Percentiles rank a stretch among this genome's conserved stretches.
Evolutionary conservation across 2,113 vertebrate species (phyloP).

Genomic region (Chaetodon trifascialis): DNA sequence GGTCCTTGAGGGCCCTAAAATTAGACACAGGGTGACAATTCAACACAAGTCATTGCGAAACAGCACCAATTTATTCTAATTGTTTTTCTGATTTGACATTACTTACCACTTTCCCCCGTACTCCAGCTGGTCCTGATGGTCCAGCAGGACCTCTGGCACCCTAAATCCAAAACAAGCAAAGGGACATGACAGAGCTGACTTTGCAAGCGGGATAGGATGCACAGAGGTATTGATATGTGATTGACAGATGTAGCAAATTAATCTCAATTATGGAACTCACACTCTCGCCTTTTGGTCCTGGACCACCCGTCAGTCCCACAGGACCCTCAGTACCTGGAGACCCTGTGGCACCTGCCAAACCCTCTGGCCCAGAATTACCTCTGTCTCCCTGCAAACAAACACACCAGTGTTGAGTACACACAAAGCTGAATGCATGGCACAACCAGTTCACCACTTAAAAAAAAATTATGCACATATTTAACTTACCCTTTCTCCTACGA

Average conservation of each 20-base stretch:
- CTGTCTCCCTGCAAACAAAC: conserved; percentile 88
- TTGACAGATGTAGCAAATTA: background rate
- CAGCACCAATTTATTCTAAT: too few species aligned
- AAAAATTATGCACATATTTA: background rate
- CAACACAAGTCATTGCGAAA: background rate
- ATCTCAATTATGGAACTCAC: conserved; percentile 80
- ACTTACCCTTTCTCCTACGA: conserved; percentile 91
- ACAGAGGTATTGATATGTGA: background rate
- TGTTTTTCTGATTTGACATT: background rate
- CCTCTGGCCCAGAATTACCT: conserved; percentile 91
- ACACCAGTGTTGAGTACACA: background rate
- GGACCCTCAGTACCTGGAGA: conserved; percentile 91
- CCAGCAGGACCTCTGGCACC: conserved; percentile 91
- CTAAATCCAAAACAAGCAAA: conserved; percentile 74
- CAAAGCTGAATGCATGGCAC: background rate
- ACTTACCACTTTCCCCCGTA: conserved; percentile 92
- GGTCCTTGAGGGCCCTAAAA: conserved; percentile 97
- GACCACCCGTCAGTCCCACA: conserved; percentile 90
- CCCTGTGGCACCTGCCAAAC: conserved; percentile 90
- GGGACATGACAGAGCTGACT: background rate
- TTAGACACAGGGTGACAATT: background rate
- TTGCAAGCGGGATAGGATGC: background rate
- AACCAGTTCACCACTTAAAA: background rate
- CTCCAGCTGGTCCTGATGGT: conserved; percentile 83
- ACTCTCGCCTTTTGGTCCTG: conserved; percentile 90